Evolutionary conservation across 1,140 invertebrate genomes (phyloP).

Genomic region (Archegozetes longisetosus): DNA sequence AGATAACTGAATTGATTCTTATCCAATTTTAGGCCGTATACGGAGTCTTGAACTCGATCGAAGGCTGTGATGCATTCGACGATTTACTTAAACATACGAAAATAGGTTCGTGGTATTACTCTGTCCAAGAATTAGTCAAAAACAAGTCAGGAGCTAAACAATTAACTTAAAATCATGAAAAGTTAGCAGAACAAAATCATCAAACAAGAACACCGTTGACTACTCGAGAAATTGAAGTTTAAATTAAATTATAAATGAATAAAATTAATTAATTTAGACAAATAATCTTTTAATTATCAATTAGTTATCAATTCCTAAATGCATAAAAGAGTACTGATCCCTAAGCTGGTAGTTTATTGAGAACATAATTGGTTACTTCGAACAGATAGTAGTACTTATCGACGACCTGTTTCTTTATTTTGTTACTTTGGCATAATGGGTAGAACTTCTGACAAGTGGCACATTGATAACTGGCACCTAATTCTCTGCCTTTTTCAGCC

Average conservation of each 20-base stretch:
- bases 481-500: slow-evolving; percentile 8
- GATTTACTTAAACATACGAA: slow-evolving; percentile 58
- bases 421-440: slow-evolving; percentile 1
- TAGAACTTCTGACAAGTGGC: background rate
- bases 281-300: no score
- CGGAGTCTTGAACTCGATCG: slow-evolving; percentile 82
- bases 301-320: no score
- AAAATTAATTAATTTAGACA: no score
- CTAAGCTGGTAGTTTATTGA: slow-evolving; percentile 11
- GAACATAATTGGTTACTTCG: slow-evolving; percentile 12
- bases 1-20: slow-evolving; percentile 11
- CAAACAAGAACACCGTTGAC: no score
- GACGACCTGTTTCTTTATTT: background rate
- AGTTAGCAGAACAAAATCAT: no score
- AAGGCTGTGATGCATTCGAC: slow-evolving; percentile 79
- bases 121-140: slow-evolving; percentile 30
- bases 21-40: slow-evolving; percentile 50
- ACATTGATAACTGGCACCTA: slow-evolving; percentile 4
- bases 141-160: slow-evolving; percentile 20
- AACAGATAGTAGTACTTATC: slow-evolving; percentile 8
- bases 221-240: no score
- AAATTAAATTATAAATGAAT: no score
- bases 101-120: slow-evolving; percentile 40
- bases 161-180: no score
- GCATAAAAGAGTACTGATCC: background rate